phyloP scores from a whole-genome alignment of 2,113 vertebrate genomes.

The Delphinus delphis region DNA sequence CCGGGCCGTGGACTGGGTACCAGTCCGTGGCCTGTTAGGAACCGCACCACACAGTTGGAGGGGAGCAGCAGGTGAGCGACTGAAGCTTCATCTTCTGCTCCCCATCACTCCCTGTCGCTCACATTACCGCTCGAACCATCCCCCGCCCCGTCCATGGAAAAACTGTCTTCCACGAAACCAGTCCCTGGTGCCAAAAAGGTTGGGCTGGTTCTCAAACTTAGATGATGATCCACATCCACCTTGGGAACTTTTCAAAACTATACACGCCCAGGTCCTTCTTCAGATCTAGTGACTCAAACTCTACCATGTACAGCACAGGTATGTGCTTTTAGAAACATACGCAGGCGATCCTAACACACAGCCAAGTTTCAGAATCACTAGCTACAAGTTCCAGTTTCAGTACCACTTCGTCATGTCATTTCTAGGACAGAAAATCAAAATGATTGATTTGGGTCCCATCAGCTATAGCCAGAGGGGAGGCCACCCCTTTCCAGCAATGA shows the following conservation, averaged over 20 bases:
- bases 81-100: no score
- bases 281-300: neutral
- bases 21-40: no score
- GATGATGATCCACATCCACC: neutral
- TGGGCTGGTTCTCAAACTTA: neutral
- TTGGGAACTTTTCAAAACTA: neutral
- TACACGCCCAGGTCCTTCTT: neutral
- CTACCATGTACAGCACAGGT: neutral
- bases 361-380: neutral
- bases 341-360: neutral
- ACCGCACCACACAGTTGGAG: no score
- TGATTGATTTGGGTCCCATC: neutral
- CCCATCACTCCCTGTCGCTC: no score
- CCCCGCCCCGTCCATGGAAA: no score
- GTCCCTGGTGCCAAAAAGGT: no score
- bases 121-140: no score
- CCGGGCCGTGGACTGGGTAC: no score
- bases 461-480: neutral
- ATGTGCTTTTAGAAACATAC: neutral
- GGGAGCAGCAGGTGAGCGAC: no score
- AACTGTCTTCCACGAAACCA: no score
- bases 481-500: neutral
- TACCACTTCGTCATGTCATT: neutral
- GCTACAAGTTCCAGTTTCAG: neutral
- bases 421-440: neutral